Percentiles rank a stretch among this genome's conserved stretches.
Evolutionary conservation across 1,140 invertebrate species (phyloP).

Genomic region (Leptopilina boulardi): DNA sequence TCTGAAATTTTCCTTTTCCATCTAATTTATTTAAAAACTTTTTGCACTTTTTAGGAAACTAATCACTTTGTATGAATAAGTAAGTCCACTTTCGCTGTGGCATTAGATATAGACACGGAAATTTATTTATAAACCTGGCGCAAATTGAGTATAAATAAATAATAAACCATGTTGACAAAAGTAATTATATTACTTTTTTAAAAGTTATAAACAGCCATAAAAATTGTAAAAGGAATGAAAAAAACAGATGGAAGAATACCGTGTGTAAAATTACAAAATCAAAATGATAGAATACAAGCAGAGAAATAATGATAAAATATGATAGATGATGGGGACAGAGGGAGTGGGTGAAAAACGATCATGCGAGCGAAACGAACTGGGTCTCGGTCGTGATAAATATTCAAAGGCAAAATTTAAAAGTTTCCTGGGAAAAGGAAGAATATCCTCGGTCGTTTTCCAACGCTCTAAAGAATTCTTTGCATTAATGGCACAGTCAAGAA

Average conservation of each 20-base stretch:
- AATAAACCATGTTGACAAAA: no score
- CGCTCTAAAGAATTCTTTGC: conserved; percentile 38
- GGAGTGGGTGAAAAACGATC: conserved; percentile 17
- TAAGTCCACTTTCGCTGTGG: no score
- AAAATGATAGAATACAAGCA: neutral
- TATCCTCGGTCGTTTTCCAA: conserved; percentile 31
- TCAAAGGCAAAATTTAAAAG: conserved; percentile 51
- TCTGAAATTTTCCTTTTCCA: no score
- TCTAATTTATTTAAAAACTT: no score
- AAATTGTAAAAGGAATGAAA: neutral
- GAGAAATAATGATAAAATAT: conserved; percentile 27
- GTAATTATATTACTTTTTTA: no score
- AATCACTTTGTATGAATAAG: no score
- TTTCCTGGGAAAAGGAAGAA: conserved; percentile 39
- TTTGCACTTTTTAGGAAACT: no score
- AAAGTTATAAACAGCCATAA: no score
- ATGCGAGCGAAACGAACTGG: conserved; percentile 16
- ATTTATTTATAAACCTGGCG: no score
- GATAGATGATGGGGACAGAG: neutral
- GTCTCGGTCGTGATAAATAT: conserved; percentile 48
- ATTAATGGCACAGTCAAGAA: conserved; percentile 41
- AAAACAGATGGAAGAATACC: neutral
- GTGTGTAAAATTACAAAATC: neutral
- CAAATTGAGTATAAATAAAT: no score
- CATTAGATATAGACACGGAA: no score